Conservation (phyloP, 2,797 vertebrate genomes). For the Chelonia mydas region DNA sequence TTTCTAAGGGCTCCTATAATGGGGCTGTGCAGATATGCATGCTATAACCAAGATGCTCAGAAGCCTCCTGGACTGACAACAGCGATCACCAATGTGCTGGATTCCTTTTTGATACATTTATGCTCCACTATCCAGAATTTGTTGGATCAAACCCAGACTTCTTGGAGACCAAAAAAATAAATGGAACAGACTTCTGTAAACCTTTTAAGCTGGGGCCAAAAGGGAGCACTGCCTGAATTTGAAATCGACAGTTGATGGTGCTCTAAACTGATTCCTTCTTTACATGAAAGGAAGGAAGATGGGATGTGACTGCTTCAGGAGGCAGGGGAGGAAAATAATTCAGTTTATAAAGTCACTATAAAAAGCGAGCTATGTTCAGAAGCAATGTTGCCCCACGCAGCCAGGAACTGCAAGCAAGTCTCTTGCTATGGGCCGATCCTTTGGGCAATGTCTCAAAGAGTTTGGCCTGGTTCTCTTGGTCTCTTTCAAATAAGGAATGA, state of each 20-base stretch:
- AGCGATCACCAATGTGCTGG: not conserved
- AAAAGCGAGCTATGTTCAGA: not conserved
- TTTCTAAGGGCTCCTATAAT: not conserved
- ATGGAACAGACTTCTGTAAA: not conserved
- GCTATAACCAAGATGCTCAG: not conserved
- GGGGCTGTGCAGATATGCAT: not conserved
- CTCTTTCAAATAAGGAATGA: not conserved
- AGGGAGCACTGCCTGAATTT: not conserved
- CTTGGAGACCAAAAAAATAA: not conserved
- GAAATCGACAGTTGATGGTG: not conserved
- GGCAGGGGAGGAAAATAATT: not conserved
- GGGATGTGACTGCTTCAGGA: not conserved
- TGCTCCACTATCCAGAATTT: fast-evolving
- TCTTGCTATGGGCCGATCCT: not conserved
- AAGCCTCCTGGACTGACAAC: not conserved
- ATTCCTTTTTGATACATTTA: fast-evolving
- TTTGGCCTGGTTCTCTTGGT: not conserved
- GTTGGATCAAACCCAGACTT: fast-evolving
- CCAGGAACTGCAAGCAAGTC: not conserved
- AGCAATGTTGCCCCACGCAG: not conserved
- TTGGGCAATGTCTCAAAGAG: not conserved
- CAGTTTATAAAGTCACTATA: not conserved
- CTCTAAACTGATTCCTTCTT: not conserved
- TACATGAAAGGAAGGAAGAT: not conserved
- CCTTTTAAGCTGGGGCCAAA: not conserved